Base-by-base conservation (phyloP, 1,140 invertebrate species). In the Euschistus heros region DNA sequence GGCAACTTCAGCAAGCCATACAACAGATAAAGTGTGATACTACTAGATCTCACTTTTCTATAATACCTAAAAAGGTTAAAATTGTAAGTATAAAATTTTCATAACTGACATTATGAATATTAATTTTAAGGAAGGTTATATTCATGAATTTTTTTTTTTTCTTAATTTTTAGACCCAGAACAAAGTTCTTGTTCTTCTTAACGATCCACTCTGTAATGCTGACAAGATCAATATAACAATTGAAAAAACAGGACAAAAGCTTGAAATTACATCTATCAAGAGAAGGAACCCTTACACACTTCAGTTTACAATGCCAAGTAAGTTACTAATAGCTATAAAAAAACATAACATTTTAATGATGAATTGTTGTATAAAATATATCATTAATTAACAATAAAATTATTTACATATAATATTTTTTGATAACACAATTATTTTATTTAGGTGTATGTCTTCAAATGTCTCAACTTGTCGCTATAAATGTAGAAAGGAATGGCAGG, bases 51-150 rank as follows among this genome's bases (percentile, higher is more conserved):
- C 80, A 81, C 54, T 90, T 89, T 71, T 88, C 87, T 0, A 80
- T 90, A 18, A 81, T 86, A 44, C 88, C 88, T 2, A 88, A 89
- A 71, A 90, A 90, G 78, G 85, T 89, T 10, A 85, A 88, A 79
- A 80, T 86, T 72, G 87, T 88, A 76, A 76, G 52, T 42, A 57
- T 50, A 4, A 50, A 50, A 50, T 18, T 17, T 5, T 14, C 13
- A 17, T 5, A 47, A 5, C 13, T 47, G 14, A 47, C 4, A 14
- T 13, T 1, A n/a, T 14, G 5, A 50, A 22, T 50, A 4, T 13
- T 13, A 20, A n/a, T 27, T 18, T 14, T 22, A 37, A 4, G 20
- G 24, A 62, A 37, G 15, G n/a, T 26, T 2, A 44, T 18, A 22
- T 50, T 20, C 2, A 20, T 50, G 47, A 50, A n/a, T 42, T 6